Percentiles rank a stretch among this genome's conserved stretches.
phyloP scores from a whole-genome alignment of 2,888 invertebrate species.

The Nematopogon swammerdamellus region DNA sequence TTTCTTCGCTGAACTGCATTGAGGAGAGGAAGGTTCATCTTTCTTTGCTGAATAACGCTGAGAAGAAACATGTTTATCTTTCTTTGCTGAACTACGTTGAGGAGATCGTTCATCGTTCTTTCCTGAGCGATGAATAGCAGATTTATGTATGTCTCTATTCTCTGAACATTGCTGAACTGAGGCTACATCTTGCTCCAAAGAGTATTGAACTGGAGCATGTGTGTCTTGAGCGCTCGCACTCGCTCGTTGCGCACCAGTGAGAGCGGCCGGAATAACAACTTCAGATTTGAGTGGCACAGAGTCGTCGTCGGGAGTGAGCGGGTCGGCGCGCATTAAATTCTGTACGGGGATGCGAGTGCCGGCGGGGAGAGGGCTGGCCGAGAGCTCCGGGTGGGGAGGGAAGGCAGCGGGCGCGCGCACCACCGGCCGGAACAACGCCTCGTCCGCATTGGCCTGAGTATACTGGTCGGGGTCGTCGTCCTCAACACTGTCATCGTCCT shows the following conservation, averaged over 20 bases:
- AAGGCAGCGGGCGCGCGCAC: conserved; percentile 49
- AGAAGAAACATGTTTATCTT: no score
- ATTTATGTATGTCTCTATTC: no score
- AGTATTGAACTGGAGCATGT: background rate
- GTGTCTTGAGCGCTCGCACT: background rate
- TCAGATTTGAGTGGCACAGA: conserved; percentile 18
- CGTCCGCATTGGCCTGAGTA: conserved; percentile 59
- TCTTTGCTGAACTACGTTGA: no score
- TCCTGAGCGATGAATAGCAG: no score
- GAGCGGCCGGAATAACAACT: conserved; percentile 18
- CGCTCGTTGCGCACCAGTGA: no score
- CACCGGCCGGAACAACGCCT: conserved; percentile 66
- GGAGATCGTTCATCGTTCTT: no score
- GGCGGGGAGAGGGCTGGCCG: conserved; percentile 28
- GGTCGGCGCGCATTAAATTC: conserved; percentile 10
- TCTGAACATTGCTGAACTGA: no score
- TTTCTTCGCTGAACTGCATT: conserved; percentile 3
- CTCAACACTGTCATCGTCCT: conserved; percentile 28
- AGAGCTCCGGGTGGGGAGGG: conserved; percentile 21
- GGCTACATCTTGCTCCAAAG: no score
- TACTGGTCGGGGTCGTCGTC: conserved; percentile 37
- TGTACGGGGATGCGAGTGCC: conserved; percentile 39
- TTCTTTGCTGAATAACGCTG: conserved; percentile 1
- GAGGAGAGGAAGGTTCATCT: background rate
- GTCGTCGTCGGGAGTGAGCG: conserved; percentile 14